These are phyloP conservation scores for Pseudopipra pipra DNA, from an alignment of 2,113 vertebrate genomes.

Conservation along the genomic window DNA sequence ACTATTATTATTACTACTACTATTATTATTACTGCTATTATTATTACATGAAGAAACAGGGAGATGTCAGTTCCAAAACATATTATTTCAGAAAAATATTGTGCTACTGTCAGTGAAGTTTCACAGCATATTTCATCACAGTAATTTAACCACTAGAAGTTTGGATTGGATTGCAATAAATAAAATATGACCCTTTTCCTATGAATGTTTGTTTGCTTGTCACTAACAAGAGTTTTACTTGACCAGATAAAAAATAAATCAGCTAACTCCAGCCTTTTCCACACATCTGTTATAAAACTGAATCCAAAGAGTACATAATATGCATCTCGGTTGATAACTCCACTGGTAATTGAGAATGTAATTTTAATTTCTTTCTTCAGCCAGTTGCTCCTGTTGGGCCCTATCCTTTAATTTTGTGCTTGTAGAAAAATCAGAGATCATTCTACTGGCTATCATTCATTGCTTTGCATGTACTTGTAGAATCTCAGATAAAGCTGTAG, in stretches of 20 bases:
- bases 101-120: not conserved
- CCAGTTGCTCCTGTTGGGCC: not conserved
- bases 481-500: not conserved
- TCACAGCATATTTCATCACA: not conserved
- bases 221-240: not conserved
- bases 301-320: not conserved
- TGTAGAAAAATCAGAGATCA: not conserved
- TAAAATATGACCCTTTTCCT: not conserved
- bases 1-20: not conserved
- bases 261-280: not conserved
- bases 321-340: not conserved
- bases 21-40: not conserved
- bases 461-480: not conserved
- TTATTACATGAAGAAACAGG: not conserved
- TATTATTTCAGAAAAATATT: not conserved
- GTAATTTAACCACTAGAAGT: not conserved
- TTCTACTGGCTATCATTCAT: not conserved
- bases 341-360: not conserved
- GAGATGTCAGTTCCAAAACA: not conserved
- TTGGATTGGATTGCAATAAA: not conserved
- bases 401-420: not conserved
- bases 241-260: not conserved
- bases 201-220: not conserved
- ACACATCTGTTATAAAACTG: not conserved
- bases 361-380: constrained; percentile 6